phyloP scores from a whole-genome alignment of 2,113 vertebrate genomes.

The Saguinus midas region DNA sequence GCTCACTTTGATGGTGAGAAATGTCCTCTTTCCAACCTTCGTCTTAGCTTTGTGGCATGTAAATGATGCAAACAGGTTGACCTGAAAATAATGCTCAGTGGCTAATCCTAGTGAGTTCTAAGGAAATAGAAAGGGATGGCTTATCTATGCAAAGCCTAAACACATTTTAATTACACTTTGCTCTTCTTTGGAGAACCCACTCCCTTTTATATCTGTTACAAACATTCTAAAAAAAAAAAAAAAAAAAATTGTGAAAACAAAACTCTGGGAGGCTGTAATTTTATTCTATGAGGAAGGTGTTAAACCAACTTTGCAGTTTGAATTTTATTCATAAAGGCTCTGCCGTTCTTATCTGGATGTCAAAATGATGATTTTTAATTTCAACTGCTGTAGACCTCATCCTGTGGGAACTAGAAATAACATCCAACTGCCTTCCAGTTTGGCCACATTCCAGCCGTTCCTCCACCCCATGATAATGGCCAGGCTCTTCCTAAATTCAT shows the following conservation, averaged over 20 bases:
- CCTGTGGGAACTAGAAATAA: slow-evolving; percentile 53
- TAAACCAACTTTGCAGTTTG: not conserved
- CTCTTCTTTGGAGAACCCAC: slow-evolving; percentile 40
- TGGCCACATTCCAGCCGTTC: slow-evolving; percentile 27
- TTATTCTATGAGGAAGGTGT: not conserved
- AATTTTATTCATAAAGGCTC: slow-evolving; percentile 19
- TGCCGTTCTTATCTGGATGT: slow-evolving; percentile 22
- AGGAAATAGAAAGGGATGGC: not conserved
- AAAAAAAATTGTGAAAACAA: not conserved
- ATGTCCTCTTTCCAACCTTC: not conserved
- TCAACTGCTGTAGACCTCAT: slow-evolving; percentile 9
- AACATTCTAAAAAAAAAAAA: slow-evolving; percentile 12
- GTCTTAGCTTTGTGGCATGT: not conserved
- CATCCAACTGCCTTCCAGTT: not conserved
- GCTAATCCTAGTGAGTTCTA: not conserved
- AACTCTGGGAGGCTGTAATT: not conserved
- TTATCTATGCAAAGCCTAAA: not conserved
- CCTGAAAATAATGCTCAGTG: not conserved
- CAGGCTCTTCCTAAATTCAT: not conserved
- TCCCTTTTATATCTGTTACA: slow-evolving; percentile 25
- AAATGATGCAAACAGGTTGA: not conserved
- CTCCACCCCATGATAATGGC: not conserved
- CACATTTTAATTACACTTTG: not conserved
- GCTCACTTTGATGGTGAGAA: not conserved
- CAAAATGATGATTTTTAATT: slow-evolving; percentile 23